Evolutionary conservation across 2,113 vertebrate species (phyloP), one percentile per base, ranked within the genome.

Genomic region (Lonchura striata): DNA sequence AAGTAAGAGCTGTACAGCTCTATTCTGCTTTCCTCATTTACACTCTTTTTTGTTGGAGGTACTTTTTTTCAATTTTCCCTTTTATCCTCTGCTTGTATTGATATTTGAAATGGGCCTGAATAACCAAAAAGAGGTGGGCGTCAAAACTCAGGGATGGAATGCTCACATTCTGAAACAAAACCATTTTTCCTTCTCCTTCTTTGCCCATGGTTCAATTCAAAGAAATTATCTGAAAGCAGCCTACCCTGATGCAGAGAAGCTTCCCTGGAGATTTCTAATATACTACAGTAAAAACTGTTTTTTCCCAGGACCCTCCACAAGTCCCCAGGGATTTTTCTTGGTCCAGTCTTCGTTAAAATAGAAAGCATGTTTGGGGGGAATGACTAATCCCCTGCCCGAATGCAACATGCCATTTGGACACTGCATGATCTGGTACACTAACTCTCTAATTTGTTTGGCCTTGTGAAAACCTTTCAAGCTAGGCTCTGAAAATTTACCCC

Each of bases 401-500:
- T 41, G 82, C 4, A 0, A 44, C 60, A 46, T 44, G 66, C 59
- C 57, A 78, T 70, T 77, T 61, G 53, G 50, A 42, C 65, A 88
- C 57, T 88, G 72, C 90, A 85, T 84, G 66, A 75, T 75, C 71
- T 92, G 78, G 59, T 74, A 72, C 60, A 24, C 46, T 65, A 44
- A 72, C 44, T 52, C 69, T 84, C 69, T 84, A 46, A 89, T 88
- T 85, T 87, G 89, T 72, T 76, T 72, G 47, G 82, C 76, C 16
- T 5, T 59, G 30, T n/a, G 53, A 54, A 91, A 87, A 64, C 53
- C 74, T 53, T 83, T 82, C 44, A 90, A 88, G 39, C 53, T 86
- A 68, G 37, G 64, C 72, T 93, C 53, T 70, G 57, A 70, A 91
- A 94, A 95, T 83, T 90, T 81, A 76, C 54, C 69, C 84, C 80